Base-by-base conservation (phyloP, 2,113 vertebrate genomes). In the Scartelaos histophorus region DNA sequence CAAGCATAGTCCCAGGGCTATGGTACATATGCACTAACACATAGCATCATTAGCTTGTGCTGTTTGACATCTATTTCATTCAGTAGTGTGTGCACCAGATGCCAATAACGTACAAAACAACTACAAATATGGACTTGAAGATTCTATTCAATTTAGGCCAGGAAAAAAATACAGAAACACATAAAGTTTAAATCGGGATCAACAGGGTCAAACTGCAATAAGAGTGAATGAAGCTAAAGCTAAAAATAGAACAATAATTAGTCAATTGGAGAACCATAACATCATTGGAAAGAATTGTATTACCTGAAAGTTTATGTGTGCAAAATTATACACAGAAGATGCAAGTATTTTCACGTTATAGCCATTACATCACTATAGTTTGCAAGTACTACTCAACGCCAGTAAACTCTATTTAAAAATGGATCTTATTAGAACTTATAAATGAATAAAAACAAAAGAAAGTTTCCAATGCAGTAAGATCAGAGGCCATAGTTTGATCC, bases 1-100 rank as follows among this genome's bases (percentile, higher is more conserved):
- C 86, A 71, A 90, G 85, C 84, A 81, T 53, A 88, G 81, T 82
- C 89, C 85, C 68, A 74, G 79, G 82, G 84, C 67, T 69, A 73
- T 65, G 61, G 75, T 69, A 76, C 75, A 65, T 67, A 62, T 60
- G 74, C 74, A 72, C 74, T 53, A 7, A 61, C 76, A 66, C 53
- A 62, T 7, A 61, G 16, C 5, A 11, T 51, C 34, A 73, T 67
- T 83, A 17, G 62, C 51, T 79, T 79, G 38, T 54, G n/a, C n/a
- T 34, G 45, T 62, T 72, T 69, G 69, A 78, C 76, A 79, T 78
- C 38, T 73, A 66, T 81, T 72, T 81, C 57, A 71, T 57, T 62
- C 75, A 84, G 71, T 83, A 19, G 35, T 46, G 22, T n/a, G 2
- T 51, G 12, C 21, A 53, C 56, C 45, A 68, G 71, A 35, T 24